phyloP scores from a whole-genome alignment of 2,888 invertebrate species.

The Perizoma flavofasciatum region DNA sequence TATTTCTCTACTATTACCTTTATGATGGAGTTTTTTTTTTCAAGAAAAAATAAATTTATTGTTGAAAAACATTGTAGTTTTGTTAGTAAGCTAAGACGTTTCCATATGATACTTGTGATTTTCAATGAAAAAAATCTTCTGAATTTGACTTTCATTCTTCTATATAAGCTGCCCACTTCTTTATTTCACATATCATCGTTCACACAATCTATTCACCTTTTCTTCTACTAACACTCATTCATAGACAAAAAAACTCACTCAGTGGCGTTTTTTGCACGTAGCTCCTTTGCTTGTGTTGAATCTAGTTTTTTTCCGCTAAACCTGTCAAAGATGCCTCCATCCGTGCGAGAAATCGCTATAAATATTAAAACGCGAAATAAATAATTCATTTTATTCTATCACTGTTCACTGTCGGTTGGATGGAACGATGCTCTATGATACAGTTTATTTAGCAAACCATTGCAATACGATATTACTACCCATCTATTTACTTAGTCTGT shows the following conservation, averaged over 20 bases:
- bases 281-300: conserved; percentile 46
- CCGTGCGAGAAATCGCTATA: conserved; percentile 45
- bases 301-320: conserved; percentile 59
- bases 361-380: conserved; percentile 48
- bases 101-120: no score
- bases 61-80: no score
- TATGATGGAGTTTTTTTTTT: no score
- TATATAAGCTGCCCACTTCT: no score
- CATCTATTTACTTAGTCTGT: conserved; percentile 15
- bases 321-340: conserved; percentile 54
- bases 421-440: conserved; percentile 34
- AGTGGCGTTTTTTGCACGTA: conserved; percentile 47
- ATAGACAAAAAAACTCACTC: conserved; percentile 48
- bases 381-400: conserved; percentile 47
- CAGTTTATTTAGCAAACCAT: conserved; percentile 34
- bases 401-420: conserved; percentile 21
- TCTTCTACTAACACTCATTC: neutral
- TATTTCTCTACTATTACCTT: no score
- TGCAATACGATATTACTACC: conserved; percentile 22
- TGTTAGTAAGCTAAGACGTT: no score
- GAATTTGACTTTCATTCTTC: no score
- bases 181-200: no score
- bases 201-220: no score
- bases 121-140: no score
- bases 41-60: no score